Conservation (phyloP, 1,140 invertebrate species). For the Drosophila chauvacae region DNA sequence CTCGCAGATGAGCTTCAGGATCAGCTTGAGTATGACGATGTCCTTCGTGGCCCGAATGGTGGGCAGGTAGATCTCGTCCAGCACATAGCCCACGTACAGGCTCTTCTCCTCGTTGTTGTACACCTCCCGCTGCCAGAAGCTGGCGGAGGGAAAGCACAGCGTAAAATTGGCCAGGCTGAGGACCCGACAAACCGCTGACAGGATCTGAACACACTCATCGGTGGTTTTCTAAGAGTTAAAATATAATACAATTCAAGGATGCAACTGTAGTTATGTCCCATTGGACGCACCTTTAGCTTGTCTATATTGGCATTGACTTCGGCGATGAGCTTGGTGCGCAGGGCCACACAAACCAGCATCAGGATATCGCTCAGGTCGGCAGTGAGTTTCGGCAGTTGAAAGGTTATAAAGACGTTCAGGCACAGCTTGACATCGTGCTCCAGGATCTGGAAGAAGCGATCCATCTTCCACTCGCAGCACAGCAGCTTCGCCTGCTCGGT, state of each 20-base stretch:
- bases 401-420: conserved; percentile 87
- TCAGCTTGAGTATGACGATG: conserved; percentile 89
- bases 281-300: conserved; percentile 87
- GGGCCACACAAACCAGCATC: conserved; percentile 89
- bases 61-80: conserved; percentile 89
- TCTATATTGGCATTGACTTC: conserved; percentile 90
- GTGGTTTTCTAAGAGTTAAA: conserved; percentile 86
- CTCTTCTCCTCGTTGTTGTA: conserved; percentile 76
- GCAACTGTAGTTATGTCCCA: neutral
- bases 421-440: conserved; percentile 89
- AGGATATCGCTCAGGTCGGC: conserved; percentile 84
- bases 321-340: conserved; percentile 91
- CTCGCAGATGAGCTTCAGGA: conserved; percentile 92
- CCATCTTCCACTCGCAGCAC: conserved; percentile 90
- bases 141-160: conserved; percentile 89
- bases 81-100: conserved; percentile 77
- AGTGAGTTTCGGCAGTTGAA: conserved; percentile 87
- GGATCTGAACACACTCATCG: conserved; percentile 88
- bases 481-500: conserved; percentile 88
- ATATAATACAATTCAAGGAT: neutral
- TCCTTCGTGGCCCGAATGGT: conserved; percentile 90
- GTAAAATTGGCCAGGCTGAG: conserved; percentile 90
- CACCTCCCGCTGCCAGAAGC: conserved; percentile 86
- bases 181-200: conserved; percentile 89
- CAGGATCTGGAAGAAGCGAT: conserved; percentile 87